Evolutionary conservation across 2,797 vertebrate species (phyloP).

Genomic region (Hydrolagus colliei): DNA sequence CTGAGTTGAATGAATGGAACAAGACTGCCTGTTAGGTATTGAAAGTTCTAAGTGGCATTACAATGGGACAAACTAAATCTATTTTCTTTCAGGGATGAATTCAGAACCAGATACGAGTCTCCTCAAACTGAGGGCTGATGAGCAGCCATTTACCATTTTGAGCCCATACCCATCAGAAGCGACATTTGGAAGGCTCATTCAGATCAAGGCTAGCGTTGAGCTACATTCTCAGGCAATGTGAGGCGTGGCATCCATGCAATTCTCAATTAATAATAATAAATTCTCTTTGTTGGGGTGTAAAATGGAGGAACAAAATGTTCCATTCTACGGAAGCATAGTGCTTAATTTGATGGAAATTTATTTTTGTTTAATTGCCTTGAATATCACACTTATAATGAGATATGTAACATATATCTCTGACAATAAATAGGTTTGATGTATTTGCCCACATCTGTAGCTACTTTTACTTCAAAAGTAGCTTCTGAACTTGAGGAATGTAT

Average conservation of each 20-base stretch:
- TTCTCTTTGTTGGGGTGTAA: background rate
- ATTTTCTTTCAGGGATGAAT: background rate
- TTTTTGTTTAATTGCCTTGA: background rate
- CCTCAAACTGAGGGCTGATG: background rate
- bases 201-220: background rate
- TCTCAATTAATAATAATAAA: background rate
- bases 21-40: background rate
- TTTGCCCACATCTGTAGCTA: background rate
- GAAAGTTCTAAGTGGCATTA: background rate
- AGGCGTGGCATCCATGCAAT: too few species aligned
- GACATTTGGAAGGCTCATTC: background rate
- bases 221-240: background rate
- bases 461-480: background rate
- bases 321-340: background rate
- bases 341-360: background rate
- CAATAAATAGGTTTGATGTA: background rate
- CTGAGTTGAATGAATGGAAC: too few species aligned
- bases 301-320: background rate
- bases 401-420: background rate
- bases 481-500: slow-evolving; percentile 5
- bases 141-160: background rate
- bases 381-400: background rate
- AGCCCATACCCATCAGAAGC: background rate
- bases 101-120: background rate
- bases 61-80: background rate